A percentile compares a stretch with the other conserved stretches of the same genome.
Evolutionary conservation across 2,888 invertebrate genomes (phyloP).

Genomic region (Mechanitis messenoides): DNA sequence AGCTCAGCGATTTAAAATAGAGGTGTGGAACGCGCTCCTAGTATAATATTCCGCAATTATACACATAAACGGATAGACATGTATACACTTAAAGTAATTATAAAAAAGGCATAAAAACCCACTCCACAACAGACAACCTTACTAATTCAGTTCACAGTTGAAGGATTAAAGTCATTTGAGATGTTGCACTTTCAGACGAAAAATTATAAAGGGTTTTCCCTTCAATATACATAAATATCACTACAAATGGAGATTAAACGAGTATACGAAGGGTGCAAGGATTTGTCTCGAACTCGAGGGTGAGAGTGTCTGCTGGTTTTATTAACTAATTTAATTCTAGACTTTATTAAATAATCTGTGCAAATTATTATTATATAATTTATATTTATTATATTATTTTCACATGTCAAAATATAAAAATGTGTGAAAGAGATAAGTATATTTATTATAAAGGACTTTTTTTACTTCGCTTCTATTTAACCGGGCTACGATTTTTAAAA

Average conservation of each 20-base stretch:
- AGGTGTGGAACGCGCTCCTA: too few species aligned
- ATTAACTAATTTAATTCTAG: constrained; percentile 26
- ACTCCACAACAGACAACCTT: background rate
- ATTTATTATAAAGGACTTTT: constrained; percentile 9
- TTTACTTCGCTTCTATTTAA: constrained; percentile 44
- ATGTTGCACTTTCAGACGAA: constrained; percentile 22
- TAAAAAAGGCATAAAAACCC: background rate
- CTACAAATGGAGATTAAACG: constrained; percentile 39
- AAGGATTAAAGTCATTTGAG: constrained; percentile 22
- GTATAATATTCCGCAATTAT: too few species aligned
- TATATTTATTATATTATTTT: background rate
- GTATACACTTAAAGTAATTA: background rate
- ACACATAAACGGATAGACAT: background rate
- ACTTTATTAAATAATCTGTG: constrained; percentile 1
- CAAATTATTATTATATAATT: background rate
- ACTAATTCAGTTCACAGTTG: constrained; percentile 22
- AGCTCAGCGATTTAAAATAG: too few species aligned
- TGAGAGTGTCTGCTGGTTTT: constrained; percentile 27
- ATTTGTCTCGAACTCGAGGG: constrained; percentile 35
- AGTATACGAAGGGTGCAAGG: constrained; percentile 37
- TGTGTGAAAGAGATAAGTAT: background rate
- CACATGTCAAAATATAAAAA: too few species aligned
- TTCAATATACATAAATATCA: constrained; percentile 28
- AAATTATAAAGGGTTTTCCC: constrained; percentile 26
- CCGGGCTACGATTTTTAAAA: constrained; percentile 71